A percentile compares a stretch with the other conserved stretches of the same genome.
These are phyloP conservation scores for Mirza zaza DNA, from an alignment of 2,113 vertebrate species.

Conservation along the genomic window DNA sequence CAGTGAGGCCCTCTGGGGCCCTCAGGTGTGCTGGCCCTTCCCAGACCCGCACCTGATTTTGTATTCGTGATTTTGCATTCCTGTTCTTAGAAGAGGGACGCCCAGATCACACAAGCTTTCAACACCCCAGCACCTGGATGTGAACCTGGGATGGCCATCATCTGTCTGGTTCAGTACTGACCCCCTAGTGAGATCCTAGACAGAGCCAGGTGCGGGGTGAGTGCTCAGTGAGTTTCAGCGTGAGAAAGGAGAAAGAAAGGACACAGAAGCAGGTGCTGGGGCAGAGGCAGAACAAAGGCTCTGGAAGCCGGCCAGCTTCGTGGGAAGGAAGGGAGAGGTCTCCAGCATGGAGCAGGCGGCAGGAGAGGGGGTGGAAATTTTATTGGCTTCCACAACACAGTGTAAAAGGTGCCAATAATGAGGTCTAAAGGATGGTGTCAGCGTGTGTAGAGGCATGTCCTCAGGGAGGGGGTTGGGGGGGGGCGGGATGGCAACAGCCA, in stretches of 20 bases:
- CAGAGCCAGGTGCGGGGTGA: not conserved
- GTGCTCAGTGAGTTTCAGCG: not conserved
- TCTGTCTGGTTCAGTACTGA: not conserved
- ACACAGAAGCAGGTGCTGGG: not conserved
- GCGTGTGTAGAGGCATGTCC: not conserved
- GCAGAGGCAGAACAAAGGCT: not conserved
- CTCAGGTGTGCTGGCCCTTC: not conserved
- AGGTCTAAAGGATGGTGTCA: not conserved
- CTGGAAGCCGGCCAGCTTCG: not conserved
- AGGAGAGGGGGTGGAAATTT: not conserved
- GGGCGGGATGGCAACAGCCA: accelerated
- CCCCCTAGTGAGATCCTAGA: not conserved
- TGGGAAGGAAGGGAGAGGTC: not conserved
- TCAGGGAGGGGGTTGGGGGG: not conserved
- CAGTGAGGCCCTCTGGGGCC: not conserved
- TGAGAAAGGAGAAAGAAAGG: not conserved
- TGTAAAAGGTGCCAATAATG: not conserved
- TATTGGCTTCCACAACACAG: not conserved
- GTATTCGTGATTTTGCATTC: not conserved
- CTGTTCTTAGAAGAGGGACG: not conserved
- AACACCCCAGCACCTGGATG: not conserved
- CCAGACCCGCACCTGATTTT: not conserved
- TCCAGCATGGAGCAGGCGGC: not conserved
- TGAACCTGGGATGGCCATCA: not conserved
- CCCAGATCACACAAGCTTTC: not conserved